phyloP scores from a whole-genome alignment of 2,113 vertebrate species.

The Pygoscelis antarcticus region DNA sequence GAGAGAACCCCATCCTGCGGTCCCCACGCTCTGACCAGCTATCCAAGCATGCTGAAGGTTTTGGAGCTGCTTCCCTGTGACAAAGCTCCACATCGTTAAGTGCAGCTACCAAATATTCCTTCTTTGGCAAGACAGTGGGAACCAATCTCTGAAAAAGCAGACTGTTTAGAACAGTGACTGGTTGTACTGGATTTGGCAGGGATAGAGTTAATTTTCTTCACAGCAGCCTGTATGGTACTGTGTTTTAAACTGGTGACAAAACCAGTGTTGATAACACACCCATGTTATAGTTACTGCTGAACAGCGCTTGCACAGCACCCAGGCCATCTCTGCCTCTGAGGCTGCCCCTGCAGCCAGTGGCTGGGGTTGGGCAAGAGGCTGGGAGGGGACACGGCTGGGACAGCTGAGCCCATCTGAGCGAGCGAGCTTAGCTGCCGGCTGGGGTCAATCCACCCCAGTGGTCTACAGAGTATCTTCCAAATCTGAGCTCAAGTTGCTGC shows the following conservation, averaged over 20 bases:
- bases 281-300: background rate
- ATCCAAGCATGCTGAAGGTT: background rate
- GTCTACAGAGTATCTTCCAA: background rate
- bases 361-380: background rate
- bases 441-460: background rate
- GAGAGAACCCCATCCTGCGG: background rate
- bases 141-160: background rate
- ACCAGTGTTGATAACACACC: background rate
- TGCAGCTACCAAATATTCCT: background rate
- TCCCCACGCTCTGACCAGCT: background rate
- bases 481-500: background rate
- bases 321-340: background rate
- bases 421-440: background rate
- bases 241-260: background rate
- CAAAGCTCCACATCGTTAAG: background rate
- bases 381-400: background rate
- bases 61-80: background rate
- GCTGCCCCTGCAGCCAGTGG: background rate
- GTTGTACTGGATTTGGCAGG: background rate
- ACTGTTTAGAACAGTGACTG: background rate
- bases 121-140: background rate
- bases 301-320: background rate
- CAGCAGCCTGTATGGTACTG: background rate
- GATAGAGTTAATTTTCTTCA: background rate
- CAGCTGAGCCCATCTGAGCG: background rate